Base-by-base conservation (phyloP, 2,113 vertebrate genomes). In the Galeopterus variegatus region DNA sequence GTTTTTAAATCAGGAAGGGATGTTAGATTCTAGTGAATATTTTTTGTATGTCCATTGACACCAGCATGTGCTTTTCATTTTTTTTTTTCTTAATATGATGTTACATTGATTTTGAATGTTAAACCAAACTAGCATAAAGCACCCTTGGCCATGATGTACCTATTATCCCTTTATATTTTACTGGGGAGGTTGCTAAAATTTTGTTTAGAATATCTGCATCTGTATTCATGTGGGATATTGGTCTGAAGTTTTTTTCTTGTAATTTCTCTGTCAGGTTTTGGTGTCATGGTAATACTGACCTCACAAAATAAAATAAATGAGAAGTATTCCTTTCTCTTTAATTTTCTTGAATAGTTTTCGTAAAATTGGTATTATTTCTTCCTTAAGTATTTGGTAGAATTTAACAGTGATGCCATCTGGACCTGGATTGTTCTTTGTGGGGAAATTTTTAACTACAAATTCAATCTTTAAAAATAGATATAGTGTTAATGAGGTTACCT, bases 61-160 rank as follows among this genome's bases (percentile, higher is more conserved):
- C 33, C 12, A 72, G 31, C 31, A 28, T 41, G 19, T 60, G 11
- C 28, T 65, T 90, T 83, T 79, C 48, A 84, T 8, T 80, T 60
- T 79, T 81, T 94, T 94, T 9, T 90, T 93, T 88, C 70, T 69
- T 64, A 75, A 95, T 28, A 86, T 62, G 19, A 62, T 60, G 33
- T 58, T 88, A 65, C 9, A 73, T 0, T 48, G 56, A 83, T 36
- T 85, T 60, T 60, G 1, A 67, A 88, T 65, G 24, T 79, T 62
- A 65, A 72, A 65, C 10, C 62, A 92, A 56, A 14, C 8, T 52
- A 54, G 52, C 75, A 62, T 33, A 90, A 80, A 73, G 15, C 31
- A 48, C 56, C 60, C 26, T 21, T 26, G 52, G 26, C n/a, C 36
- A 75, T 31, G 8, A 87, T 45, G 14, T 31, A 41, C 41, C 41